phyloP scores from a whole-genome alignment of 2,797 vertebrate genomes.

The Tadarida brasiliensis region DNA sequence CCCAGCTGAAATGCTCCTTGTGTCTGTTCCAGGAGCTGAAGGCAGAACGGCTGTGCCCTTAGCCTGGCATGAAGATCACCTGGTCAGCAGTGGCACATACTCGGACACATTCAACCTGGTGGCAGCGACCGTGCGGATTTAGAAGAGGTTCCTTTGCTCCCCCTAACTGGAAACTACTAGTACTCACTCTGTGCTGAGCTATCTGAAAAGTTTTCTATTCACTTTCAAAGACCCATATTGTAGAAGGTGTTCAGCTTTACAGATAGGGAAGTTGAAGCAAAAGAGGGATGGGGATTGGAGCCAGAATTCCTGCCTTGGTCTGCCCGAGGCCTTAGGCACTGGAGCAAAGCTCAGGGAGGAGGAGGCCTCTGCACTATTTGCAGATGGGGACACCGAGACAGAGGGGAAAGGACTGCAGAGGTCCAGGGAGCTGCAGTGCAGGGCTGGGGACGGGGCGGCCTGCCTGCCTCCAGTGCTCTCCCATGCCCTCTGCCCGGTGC shows the following conservation, averaged over 20 bases:
- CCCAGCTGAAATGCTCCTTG: background rate
- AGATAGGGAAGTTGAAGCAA: background rate
- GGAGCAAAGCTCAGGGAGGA: background rate
- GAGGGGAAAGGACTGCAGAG: too few relatives aligned
- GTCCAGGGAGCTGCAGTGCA: background rate
- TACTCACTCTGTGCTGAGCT: background rate
- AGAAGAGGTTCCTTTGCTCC: background rate
- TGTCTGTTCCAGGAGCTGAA: background rate
- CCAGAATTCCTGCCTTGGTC: background rate
- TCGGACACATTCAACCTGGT: background rate
- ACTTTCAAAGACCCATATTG: background rate
- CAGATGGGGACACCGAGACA: background rate
- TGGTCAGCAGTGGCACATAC: background rate
- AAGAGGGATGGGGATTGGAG: background rate
- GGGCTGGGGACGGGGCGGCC: too few relatives aligned
- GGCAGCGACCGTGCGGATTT: accelerated
- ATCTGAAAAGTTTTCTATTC: background rate
- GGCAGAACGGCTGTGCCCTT: background rate
- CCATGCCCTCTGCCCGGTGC: background rate
- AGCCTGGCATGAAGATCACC: background rate
- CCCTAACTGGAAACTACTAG: background rate
- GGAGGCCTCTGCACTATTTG: background rate
- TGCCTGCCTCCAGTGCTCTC: background rate
- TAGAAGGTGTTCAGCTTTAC: background rate
- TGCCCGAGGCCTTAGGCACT: background rate